Evolutionary conservation across 2,113 vertebrate genomes (phyloP).

Genomic region (Crocuta crocuta): DNA sequence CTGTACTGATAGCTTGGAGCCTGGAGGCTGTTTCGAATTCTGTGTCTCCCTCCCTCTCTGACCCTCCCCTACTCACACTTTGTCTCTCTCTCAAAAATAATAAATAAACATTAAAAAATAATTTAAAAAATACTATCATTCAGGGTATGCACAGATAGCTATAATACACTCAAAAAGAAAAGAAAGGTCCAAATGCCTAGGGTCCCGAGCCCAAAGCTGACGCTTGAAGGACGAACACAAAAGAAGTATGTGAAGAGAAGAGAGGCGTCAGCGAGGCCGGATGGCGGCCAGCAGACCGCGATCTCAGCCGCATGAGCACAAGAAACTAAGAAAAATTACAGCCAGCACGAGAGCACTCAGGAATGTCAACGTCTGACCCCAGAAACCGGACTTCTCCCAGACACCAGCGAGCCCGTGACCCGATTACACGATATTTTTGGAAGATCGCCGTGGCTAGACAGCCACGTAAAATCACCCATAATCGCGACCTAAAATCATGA

Average conservation of each 20-base stretch:
- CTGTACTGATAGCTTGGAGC: too few species aligned
- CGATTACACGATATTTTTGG: rapidly evolving
- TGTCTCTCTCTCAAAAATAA: too few species aligned
- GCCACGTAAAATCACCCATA: neutral
- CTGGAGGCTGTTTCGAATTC: too few species aligned
- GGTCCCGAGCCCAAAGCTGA: neutral
- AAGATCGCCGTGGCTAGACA: neutral
- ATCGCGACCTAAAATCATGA: neutral
- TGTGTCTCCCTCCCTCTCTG: too few species aligned
- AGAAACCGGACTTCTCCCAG: rapidly evolving
- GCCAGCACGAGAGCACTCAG: rapidly evolving
- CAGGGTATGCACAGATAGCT: neutral
- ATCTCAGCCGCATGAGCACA: rapidly evolving
- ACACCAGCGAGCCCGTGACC: neutral
- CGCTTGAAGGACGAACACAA: neutral
- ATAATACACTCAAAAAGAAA: neutral
- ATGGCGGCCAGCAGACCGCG: rapidly evolving
- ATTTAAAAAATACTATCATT: too few species aligned
- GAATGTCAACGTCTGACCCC: rapidly evolving
- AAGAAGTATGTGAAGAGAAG: rapidly evolving
- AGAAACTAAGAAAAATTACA: neutral
- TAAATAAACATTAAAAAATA: too few species aligned
- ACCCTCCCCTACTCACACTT: too few species aligned
- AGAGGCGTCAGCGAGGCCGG: too few species aligned
- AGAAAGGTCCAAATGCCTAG: neutral